Evolutionary conservation across 2,888 invertebrate species (phyloP), one percentile per base, ranked within the genome.

Genomic region (Tachina grossa): DNA sequence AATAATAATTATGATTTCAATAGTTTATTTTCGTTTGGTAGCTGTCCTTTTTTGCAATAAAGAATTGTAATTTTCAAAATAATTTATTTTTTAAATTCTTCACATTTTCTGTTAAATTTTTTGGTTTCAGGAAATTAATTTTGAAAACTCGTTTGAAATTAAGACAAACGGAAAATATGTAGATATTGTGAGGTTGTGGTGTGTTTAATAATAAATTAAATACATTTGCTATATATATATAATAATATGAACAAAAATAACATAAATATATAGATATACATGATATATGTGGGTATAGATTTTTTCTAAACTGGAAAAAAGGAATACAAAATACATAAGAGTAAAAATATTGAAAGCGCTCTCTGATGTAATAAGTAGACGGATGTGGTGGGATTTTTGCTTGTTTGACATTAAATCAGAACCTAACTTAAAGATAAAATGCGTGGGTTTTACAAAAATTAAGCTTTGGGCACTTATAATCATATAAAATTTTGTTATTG

Each of bases 361-460:
- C 49, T 83, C 57, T 66, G 9, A 71, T 31, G 31, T 6, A 31
- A 31, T 31, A 31, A 75, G 74, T 63, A 51, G 61, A 74, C 63
- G 68, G 57, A 16, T 53, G 78, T 66, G 72, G 71, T 77, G 59
- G 82, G 63, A 51, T 31, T 83, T 71, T 41, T 59, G 61, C 47
- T 57, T 43, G 57, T 57, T 74, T 72, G n/a, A 72, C 1, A 47
- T 69, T 63, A 65, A 71, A 76, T 71, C 69, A 71, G 75, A 61
- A 71, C 14, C 71, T 82, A 76, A 79, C 65, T 76, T 79, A 85
- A 76, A 83, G 43, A 59, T 55, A 85, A 87, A 87, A 87, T 85
- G 87, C 87, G 63, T 65, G 63, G 66, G 71, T 79, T 83, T 74
- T 80, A 83, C 53, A 83, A 71, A 72, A 74, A 77, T 65, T 49